Percentiles rank a stretch among this genome's conserved stretches.
Conservation (phyloP, 2,113 vertebrate species). For the Apteryx mantelli region DNA sequence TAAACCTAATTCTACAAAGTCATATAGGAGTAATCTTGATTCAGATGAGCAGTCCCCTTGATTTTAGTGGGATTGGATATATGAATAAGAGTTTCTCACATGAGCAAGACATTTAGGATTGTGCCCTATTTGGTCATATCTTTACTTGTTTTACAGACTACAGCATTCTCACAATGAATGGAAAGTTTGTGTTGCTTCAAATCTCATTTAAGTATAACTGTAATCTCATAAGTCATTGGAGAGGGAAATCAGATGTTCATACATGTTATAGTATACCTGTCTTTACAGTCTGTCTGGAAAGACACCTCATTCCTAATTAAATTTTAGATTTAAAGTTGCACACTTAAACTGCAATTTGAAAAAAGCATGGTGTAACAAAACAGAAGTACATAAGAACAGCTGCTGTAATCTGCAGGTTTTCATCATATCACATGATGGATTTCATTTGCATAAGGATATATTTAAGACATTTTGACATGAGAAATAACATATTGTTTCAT, state of each 20-base stretch:
- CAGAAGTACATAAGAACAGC: neutral
- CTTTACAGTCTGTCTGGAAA: slow-evolving; percentile 2
- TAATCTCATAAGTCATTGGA: neutral
- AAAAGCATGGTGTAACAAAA: neutral
- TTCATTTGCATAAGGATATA: neutral
- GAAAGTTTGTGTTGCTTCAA: slow-evolving; percentile 1
- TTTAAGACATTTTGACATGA: neutral
- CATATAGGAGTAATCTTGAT: slow-evolving; percentile 32
- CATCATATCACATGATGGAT: neutral
- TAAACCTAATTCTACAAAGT: slow-evolving; percentile 36
- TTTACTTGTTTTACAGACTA: slow-evolving; percentile 21
- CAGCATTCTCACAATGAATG: slow-evolving; percentile 1
- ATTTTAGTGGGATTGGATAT: slow-evolving; percentile 3
- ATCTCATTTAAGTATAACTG: slow-evolving; percentile 1
- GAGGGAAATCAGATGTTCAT: slow-evolving; percentile 6
- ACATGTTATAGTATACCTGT: neutral
- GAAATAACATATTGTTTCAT: neutral
- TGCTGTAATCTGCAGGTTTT: neutral
- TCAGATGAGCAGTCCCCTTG: slow-evolving; percentile 40
- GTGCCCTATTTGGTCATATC: slow-evolving; percentile 21
- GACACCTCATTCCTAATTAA: slow-evolving; percentile 46
- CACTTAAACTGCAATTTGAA: slow-evolving; percentile 17
- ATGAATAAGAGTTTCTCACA: slow-evolving; percentile 26
- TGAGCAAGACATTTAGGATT: neutral
- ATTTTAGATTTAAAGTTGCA: neutral